A percentile compares a stretch with the other conserved stretches of the same genome.
Conservation (phyloP, 2,888 invertebrate species). For the Calameuta pallipes region DNA sequence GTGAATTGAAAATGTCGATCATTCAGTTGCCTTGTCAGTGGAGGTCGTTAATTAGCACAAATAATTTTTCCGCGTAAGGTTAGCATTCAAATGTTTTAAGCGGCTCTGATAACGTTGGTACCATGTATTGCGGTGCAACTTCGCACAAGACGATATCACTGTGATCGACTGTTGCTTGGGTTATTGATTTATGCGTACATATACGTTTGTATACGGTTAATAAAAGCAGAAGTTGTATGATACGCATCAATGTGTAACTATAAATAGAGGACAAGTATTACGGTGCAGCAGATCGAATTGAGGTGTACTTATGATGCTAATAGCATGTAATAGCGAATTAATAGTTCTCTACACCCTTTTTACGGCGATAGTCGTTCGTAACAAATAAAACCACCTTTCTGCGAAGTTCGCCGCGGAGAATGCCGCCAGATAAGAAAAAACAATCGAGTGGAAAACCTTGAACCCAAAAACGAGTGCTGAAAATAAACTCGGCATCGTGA, state of each 20-base stretch:
- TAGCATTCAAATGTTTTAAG: not conserved
- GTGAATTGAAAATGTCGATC: not conserved
- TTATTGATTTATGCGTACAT: conserved; percentile 7
- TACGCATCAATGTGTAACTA: conserved; percentile 1
- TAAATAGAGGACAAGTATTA: not conserved
- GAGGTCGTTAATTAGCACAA: not conserved
- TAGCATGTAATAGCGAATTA: not conserved
- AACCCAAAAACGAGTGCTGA: conserved; percentile 24
- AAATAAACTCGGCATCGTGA: conserved; percentile 17
- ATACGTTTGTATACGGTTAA: not conserved
- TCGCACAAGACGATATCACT: not conserved
- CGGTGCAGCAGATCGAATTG: not conserved
- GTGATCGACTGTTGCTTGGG: conserved; percentile 10
- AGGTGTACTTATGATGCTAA: not conserved
- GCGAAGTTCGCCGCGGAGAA: conserved; percentile 8
- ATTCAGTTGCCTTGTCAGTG: not conserved
- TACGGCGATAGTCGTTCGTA: not conserved
- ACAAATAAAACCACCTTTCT: not conserved
- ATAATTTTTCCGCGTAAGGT: not conserved
- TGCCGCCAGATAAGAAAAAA: conserved; percentile 25
- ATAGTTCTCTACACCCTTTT: not conserved
- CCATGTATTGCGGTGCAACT: not conserved
- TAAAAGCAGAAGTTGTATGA: not conserved
- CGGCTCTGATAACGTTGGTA: not conserved
- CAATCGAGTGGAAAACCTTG: conserved; percentile 28